Percentiles rank a stretch among this genome's conserved stretches.
These are phyloP conservation scores for Lutra lutra DNA, from an alignment of 2,797 vertebrate species.

Conservation along the genomic window DNA sequence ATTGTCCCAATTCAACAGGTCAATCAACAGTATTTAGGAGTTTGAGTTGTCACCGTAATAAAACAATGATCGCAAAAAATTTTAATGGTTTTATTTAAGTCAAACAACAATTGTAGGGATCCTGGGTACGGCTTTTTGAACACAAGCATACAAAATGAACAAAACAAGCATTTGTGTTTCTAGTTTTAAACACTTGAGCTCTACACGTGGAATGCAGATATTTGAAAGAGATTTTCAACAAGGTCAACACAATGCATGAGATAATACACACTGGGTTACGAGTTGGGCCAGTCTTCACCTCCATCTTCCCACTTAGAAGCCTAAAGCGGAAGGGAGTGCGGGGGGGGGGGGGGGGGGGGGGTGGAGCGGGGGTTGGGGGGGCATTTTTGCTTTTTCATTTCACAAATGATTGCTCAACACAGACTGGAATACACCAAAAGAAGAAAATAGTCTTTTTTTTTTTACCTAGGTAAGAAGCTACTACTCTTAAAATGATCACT, in stretches of 20 bases:
- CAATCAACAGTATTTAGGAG: slow-evolving; percentile 50
- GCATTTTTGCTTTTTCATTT: slow-evolving; percentile 70
- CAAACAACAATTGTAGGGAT: slow-evolving; percentile 54
- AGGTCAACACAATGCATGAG: slow-evolving; percentile 63
- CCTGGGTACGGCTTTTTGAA: slow-evolving; percentile 37
- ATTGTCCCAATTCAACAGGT: slow-evolving; percentile 47
- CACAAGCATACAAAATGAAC: slow-evolving; percentile 63
- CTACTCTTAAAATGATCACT: slow-evolving; percentile 77
- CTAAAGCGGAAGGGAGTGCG: slow-evolving; percentile 10
- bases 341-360: neutral
- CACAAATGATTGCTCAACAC: slow-evolving; percentile 77
- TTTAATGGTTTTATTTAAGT: slow-evolving; percentile 73
- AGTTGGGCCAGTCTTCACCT: slow-evolving; percentile 60
- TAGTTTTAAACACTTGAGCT: slow-evolving; percentile 60
- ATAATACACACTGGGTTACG: slow-evolving; percentile 58
- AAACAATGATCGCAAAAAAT: slow-evolving; percentile 72
- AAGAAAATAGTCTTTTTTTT: slow-evolving; percentile 76
- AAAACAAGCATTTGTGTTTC: slow-evolving; percentile 63
- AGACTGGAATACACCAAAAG: slow-evolving; percentile 74
- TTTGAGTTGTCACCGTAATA: slow-evolving; percentile 37
- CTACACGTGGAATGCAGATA: slow-evolving; percentile 48
- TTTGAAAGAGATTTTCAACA: slow-evolving; percentile 65
- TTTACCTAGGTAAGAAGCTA: slow-evolving; percentile 69
- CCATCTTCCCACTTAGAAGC: slow-evolving; percentile 63
- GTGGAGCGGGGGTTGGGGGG: neutral